phyloP scores from a whole-genome alignment of 1,140 invertebrate genomes.

The Amyelois transitella region DNA sequence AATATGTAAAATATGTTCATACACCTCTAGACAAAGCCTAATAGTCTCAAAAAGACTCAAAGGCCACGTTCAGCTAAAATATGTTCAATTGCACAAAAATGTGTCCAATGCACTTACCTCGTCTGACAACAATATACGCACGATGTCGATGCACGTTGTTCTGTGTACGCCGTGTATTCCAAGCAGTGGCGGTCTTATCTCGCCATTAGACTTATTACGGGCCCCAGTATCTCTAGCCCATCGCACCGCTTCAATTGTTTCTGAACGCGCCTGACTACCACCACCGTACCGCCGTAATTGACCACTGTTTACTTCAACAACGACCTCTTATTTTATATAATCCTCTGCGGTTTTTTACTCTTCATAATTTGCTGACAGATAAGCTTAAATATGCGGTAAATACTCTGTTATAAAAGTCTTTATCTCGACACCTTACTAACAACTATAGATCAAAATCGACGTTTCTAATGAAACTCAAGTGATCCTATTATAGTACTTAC shows the following conservation, averaged over 20 bases:
- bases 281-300: conserved; percentile 62
- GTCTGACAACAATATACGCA: conserved; percentile 40
- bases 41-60: background rate
- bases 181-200: conserved; percentile 62
- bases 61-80: background rate
- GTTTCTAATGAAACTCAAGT: too few species aligned
- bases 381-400: conserved; percentile 14
- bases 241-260: conserved; percentile 71
- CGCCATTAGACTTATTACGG: conserved; percentile 70
- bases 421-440: too few species aligned
- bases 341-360: conserved; percentile 37
- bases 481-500: background rate
- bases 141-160: conserved; percentile 37
- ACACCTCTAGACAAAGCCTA: too few species aligned
- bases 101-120: conserved; percentile 23
- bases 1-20: too few species aligned
- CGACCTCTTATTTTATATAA: conserved; percentile 59
- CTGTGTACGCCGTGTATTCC: conserved; percentile 38
- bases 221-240: conserved; percentile 60
- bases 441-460: too few species aligned
- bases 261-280: conserved; percentile 57
- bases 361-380: conserved; percentile 28
- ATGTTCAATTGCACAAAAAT: background rate
- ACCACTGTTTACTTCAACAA: conserved; percentile 66
- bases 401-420: too few species aligned